Conservation (phyloP, 2,888 invertebrate species). For the Drosophila pseudotakahashii region DNA sequence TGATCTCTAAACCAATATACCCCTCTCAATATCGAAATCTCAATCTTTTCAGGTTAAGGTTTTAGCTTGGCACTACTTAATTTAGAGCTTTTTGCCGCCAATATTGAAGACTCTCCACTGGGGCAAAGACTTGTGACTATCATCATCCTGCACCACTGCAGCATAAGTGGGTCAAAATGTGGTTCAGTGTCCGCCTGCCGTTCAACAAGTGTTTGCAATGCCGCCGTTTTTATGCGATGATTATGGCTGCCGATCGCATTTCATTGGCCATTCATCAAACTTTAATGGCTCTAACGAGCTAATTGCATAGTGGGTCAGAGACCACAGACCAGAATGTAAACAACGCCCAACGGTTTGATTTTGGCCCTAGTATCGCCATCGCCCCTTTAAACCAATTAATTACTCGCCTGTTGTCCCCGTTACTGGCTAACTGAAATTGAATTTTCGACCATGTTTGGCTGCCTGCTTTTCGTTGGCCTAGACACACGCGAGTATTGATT, state of each 20-base stretch:
- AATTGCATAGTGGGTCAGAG: constrained; percentile 20
- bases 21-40: constrained; percentile 5
- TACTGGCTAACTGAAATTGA: constrained; percentile 22
- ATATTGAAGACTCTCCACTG: constrained; percentile 8
- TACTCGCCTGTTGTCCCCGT: constrained; percentile 26
- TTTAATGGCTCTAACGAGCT: constrained; percentile 38
- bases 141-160: background rate
- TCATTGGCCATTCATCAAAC: constrained; percentile 29
- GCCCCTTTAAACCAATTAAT: background rate
- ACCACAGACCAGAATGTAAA: background rate
- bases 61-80: constrained; percentile 27
- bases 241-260: constrained; percentile 31
- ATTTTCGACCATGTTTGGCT: constrained; percentile 17
- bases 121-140: background rate
- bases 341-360: background rate
- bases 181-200: constrained; percentile 32
- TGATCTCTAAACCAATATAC: constrained; percentile 7
- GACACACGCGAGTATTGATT: constrained; percentile 48
- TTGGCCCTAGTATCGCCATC: background rate
- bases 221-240: constrained; percentile 10
- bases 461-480: constrained; percentile 8
- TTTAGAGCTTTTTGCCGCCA: constrained; percentile 28
- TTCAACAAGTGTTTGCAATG: constrained; percentile 41
- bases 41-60: constrained; percentile 44
- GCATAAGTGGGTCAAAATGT: constrained; percentile 38